Evolutionary conservation across 2,113 vertebrate genomes (phyloP), one percentile per base, ranked within the genome.

Genomic region (Laticauda colubrina): DNA sequence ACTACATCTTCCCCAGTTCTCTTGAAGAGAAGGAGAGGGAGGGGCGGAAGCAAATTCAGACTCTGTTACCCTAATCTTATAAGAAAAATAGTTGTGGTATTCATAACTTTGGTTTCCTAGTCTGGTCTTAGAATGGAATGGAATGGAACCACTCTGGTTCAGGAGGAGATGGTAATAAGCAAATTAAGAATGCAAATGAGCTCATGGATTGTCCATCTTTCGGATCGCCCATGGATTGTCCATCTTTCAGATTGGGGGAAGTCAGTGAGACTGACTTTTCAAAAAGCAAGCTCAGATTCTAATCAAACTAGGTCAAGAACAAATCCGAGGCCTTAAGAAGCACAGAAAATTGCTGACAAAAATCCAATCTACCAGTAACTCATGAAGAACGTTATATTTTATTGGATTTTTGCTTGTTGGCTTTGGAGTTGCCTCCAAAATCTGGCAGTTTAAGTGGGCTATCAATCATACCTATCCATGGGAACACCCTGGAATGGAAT

Each of bases 171-270:
- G 57, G 59, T 4, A 81, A 20, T 21, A 9, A 3, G 75, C 75
- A 21, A 39, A 81, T 75, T 29, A 43, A 88, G 55, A 39, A 1
- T 51, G 87, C 51, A 89, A 85, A 94, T 95, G 95, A 95, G 39
- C n/a, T 18, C 34, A 26, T 75, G 56, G 88, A 21, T 14, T 92
- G 5, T 69, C 10, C 4, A 26, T 48, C 15, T 24, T 51, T n/a
- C 89, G 5, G 61, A 90, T 45, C 89, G 5, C 20, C 26, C 18
- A n/a, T 75, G 56, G 88, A 21, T 14, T 92, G 5, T 69, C 10
- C 4, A 26, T 48, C 15, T 24, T 51, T 45, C n/a, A 45, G 81
- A 20, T 5, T 4, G 34, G 53, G 51, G 39, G 26, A 21, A 29
- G 53, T 91, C 7, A 1, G n/a, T 0, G 8, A 43, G 54, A 57